Conservation (phyloP, 2,888 invertebrate genomes). For the Eubasilissa splendida region DNA sequence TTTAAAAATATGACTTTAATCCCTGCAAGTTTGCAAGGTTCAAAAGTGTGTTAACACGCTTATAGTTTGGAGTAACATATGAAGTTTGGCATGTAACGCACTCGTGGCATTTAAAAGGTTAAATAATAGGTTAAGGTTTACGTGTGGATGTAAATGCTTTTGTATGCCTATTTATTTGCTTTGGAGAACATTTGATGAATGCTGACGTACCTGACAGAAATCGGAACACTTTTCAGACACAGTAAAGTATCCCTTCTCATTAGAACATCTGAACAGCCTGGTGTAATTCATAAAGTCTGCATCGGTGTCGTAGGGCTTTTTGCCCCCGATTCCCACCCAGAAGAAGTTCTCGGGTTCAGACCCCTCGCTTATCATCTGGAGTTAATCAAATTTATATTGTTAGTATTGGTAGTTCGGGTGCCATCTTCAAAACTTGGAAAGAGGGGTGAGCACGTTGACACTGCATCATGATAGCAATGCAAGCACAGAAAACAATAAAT, state of each 20-base stretch:
- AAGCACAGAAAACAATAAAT: no score
- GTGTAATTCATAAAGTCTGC: constrained; percentile 95
- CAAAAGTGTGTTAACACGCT: no score
- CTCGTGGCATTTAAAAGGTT: no score
- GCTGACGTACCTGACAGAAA: constrained; percentile 88
- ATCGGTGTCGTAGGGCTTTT: constrained; percentile 89
- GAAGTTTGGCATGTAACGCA: no score
- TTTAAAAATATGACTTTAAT: no score
- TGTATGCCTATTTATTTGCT: no score
- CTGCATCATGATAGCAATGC: no score
- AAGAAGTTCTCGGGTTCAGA: constrained; percentile 99
- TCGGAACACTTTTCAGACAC: constrained; percentile 99
- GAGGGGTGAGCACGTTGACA: not conserved
- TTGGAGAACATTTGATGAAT: no score
- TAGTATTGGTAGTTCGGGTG: not conserved
- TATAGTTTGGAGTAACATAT: no score
- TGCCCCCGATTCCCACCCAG: constrained; percentile 96
- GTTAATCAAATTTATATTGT: not conserved
- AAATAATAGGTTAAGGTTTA: no score
- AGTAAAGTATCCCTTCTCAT: constrained; percentile 99
- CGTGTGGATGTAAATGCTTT: no score
- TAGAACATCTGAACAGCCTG: constrained; percentile 97
- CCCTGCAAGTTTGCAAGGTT: no score
- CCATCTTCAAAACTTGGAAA: not conserved
- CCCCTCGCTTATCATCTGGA: constrained; percentile 90